These are phyloP conservation scores for Solenodon paradoxus DNA, from an alignment of 2,113 vertebrate genomes.

Conservation along the genomic window DNA sequence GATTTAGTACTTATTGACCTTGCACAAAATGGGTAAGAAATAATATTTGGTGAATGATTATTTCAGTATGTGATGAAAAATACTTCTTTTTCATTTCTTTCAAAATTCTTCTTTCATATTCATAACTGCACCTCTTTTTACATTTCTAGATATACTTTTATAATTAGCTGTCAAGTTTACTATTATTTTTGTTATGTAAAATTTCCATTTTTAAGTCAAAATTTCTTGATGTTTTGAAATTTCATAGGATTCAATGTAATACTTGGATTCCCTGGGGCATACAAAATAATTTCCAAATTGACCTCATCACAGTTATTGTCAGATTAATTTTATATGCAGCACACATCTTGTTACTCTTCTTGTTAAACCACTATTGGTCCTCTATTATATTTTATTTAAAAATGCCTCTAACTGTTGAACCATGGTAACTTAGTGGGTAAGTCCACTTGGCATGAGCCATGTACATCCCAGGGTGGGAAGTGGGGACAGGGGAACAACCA, in stretches of 20 bases:
- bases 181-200: not conserved
- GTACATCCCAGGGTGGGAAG: no score
- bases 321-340: not conserved
- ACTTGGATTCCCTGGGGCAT: not conserved
- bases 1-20: slow-evolving; percentile 99
- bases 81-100: not conserved
- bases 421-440: no score
- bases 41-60: not conserved
- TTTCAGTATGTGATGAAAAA: not conserved
- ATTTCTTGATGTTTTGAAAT: slow-evolving; percentile 34
- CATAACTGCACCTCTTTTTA: not conserved
- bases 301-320: not conserved
- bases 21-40: slow-evolving; percentile 97
- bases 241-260: not conserved
- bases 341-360: not conserved
- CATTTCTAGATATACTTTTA: not conserved
- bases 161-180: not conserved
- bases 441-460: no score
- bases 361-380: not conserved
- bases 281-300: not conserved
- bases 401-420: no score
- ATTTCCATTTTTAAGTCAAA: slow-evolving; percentile 6
- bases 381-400: not conserved
- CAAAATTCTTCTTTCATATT: not conserved
- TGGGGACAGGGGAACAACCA: no score